These are phyloP conservation scores for Schizopygopsis pylzovi DNA, from an alignment of 2,797 vertebrate species.

Conservation along the genomic window DNA sequence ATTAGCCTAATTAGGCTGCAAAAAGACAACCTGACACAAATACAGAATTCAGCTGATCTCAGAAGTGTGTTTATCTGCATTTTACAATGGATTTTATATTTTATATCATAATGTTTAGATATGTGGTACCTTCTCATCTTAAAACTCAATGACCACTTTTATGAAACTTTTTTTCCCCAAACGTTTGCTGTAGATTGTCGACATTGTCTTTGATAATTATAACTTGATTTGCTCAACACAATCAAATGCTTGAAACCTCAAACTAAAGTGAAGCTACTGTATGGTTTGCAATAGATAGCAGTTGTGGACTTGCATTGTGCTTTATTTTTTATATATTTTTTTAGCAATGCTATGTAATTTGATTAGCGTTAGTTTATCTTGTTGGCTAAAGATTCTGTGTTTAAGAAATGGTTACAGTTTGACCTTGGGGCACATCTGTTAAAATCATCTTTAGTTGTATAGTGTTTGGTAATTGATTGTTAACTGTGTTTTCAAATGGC, in stretches of 20 bases:
- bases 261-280: background rate
- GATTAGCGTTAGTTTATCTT: background rate
- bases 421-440: constrained; percentile 52
- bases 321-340: background rate
- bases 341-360: background rate
- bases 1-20: background rate
- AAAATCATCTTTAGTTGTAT: constrained; percentile 43
- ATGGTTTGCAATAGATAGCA: background rate
- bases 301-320: background rate
- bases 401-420: constrained; percentile 21
- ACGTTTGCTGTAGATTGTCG: background rate
- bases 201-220: background rate
- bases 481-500: constrained; percentile 51
- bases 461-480: constrained; percentile 58
- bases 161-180: background rate
- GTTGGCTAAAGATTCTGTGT: background rate
- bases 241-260: constrained; percentile 3
- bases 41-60: background rate
- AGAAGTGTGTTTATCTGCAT: background rate
- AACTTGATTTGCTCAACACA: background rate
- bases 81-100: background rate
- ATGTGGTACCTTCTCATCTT: background rate
- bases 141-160: background rate
- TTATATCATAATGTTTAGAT: background rate
- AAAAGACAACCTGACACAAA: background rate